phyloP scores from a whole-genome alignment of 2,797 vertebrate genomes.

The Distichodus sexfasciatus region DNA sequence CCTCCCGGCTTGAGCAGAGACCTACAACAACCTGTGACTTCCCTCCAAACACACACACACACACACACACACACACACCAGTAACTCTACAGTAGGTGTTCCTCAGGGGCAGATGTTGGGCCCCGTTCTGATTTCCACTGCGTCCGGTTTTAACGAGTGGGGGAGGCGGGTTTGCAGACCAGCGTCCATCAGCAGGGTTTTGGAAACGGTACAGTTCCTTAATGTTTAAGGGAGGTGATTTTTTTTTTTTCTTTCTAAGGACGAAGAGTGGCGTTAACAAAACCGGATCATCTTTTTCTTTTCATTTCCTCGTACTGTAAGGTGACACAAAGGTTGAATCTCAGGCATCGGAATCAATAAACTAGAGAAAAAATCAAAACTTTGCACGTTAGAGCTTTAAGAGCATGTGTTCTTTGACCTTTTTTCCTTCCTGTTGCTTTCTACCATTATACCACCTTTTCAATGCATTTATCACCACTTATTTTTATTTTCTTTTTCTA shows the following conservation, averaged over 20 bases:
- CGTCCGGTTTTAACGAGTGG: slow-evolving; percentile 54
- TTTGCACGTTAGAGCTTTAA: slow-evolving; percentile 88
- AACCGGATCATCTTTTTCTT: slow-evolving; percentile 72
- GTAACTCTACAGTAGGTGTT: slow-evolving; percentile 31
- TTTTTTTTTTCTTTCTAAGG: slow-evolving; percentile 73
- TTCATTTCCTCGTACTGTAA: slow-evolving; percentile 56
- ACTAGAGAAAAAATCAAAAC: slow-evolving; percentile 74
- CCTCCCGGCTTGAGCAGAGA: no score
- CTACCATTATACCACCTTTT: slow-evolving; percentile 24
- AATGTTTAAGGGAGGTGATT: slow-evolving; percentile 96
- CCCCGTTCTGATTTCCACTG: slow-evolving; percentile 59
- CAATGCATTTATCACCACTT: slow-evolving; percentile 36
- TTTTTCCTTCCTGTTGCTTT: slow-evolving; percentile 51
- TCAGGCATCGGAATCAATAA: slow-evolving; percentile 65
- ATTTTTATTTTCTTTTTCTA: slow-evolving; percentile 26
- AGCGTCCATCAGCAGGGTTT: slow-evolving; percentile 70
- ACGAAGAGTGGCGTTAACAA: slow-evolving; percentile 45
- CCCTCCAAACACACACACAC: no score
- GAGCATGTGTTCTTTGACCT: slow-evolving; percentile 78
- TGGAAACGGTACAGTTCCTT: slow-evolving; percentile 85
- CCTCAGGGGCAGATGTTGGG: slow-evolving; percentile 16
- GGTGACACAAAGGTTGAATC: slow-evolving; percentile 71
- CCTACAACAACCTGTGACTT: no score
- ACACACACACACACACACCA: slow-evolving; percentile 41
- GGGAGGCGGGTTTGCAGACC: slow-evolving; percentile 65